These are phyloP conservation scores for Chaenodraco wilsoni DNA, from an alignment of 2,797 vertebrate genomes.

Conservation along the genomic window DNA sequence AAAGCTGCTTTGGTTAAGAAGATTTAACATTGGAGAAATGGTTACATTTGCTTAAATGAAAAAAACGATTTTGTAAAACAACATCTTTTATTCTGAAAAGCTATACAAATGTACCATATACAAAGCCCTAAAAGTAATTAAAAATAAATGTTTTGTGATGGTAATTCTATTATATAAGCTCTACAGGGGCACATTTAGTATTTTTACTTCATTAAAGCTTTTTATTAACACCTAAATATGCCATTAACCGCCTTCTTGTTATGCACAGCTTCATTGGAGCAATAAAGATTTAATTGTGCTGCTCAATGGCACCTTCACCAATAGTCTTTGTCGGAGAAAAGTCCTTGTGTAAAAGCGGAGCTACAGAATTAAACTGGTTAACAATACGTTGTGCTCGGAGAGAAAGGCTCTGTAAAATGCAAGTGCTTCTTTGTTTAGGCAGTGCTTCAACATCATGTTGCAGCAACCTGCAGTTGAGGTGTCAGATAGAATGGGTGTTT, in stretches of 20 bases:
- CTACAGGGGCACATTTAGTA: neutral
- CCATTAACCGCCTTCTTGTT: neutral
- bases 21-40: neutral
- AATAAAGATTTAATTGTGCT: slow-evolving; percentile 18
- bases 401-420: neutral
- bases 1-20: too few species aligned
- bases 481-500: neutral
- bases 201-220: neutral
- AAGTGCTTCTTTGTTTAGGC: neutral
- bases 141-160: too few species aligned
- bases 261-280: slow-evolving; percentile 15
- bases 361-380: neutral
- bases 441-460: slow-evolving; percentile 6
- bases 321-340: neutral
- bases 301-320: slow-evolving; percentile 4
- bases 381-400: neutral
- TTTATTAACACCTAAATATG: neutral
- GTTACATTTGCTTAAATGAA: neutral
- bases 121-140: too few species aligned
- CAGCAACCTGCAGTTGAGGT: neutral
- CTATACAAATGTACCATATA: too few species aligned
- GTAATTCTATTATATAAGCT: neutral
- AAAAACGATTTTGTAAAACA: neutral
- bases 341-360: neutral
- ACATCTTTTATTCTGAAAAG: neutral